Base-by-base conservation (phyloP, 2,888 invertebrate genomes). In the Eupithecia dodoneata region DNA sequence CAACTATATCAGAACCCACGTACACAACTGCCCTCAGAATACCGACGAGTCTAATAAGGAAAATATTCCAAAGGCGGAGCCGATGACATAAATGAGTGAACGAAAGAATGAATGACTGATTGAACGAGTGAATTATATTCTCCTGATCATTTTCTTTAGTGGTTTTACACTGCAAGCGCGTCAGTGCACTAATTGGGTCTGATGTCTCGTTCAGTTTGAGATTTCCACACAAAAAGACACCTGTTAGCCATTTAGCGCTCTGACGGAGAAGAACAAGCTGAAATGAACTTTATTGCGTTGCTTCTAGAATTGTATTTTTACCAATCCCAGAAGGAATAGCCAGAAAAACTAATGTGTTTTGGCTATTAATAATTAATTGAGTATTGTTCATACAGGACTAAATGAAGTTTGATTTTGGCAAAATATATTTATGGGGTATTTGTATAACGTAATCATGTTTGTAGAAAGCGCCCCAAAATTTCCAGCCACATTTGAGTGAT, bases 1-100 rank as follows among this genome's bases (percentile, higher is more conserved):
- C 0, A 91, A 92, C 69, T 88, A 92, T 13, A 82, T 92, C 73
- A 63, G 71, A 0, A 49, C 76, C 0, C 80, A 79, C 44, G 72
- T 70, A 47, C 13, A 70, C 30, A 52, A 52, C 63, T 4, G n/a
- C 74, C n/a, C 49, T 41, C 49, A 66, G 18, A 5, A 15, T 15
- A 7, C 7, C 2, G 7, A 15, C 6, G 63, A 66, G 66, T 2
- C 2, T 7, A 78, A 82, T 3, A 84, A 83, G 18, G 86, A 88
- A 73, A 87, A 86, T 72, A 73, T 83, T n/a, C 85, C 89, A 45
- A 69, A n/a, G 3, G 45, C 7, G 67, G 44, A 69, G 80, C 87
- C 88, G 5, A 80, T 85, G 55, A 80, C 77, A 47, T 90, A 83
- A 83, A 76, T 59, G 63, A 75, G 44, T 75, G 67, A 47, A 52